Evolutionary conservation across 2,888 invertebrate species (phyloP).

Genomic region (Leptopilina drosophilae): DNA sequence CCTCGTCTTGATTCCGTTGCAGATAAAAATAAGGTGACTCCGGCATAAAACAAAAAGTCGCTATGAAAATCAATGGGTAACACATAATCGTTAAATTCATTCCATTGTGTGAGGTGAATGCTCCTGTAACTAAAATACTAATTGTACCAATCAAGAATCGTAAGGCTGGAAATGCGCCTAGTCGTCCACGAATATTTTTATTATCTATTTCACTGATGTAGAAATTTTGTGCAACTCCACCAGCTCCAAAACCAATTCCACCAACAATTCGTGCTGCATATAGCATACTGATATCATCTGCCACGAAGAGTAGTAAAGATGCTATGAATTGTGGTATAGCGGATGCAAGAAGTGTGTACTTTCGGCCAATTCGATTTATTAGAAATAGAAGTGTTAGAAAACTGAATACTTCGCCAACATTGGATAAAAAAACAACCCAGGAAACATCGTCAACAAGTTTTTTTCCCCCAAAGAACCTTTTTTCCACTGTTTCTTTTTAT

Average conservation of each 20-base stretch:
- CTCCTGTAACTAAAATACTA: constrained; percentile 73
- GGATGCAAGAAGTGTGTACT: neutral
- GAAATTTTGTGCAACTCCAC: constrained; percentile 78
- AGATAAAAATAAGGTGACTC: constrained; percentile 83
- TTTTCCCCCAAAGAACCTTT: too few species aligned
- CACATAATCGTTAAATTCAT: constrained; percentile 79
- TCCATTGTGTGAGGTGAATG: constrained; percentile 77
- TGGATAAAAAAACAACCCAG: constrained; percentile 17
- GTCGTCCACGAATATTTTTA: constrained; percentile 79
- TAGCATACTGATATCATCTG: neutral
- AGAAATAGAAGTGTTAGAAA: constrained; percentile 2
- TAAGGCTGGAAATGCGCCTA: constrained; percentile 79
- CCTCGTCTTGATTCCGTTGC: constrained; percentile 78
- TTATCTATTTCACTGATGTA: constrained; percentile 81
- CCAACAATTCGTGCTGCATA: constrained; percentile 7
- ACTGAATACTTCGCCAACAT: constrained; percentile 13
- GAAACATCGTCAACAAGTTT: too few species aligned
- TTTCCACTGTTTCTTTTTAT: too few species aligned
- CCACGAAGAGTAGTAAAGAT: neutral
- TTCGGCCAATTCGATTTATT: constrained; percentile 32
- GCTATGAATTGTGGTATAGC: constrained; percentile 18
- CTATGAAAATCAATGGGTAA: constrained; percentile 79
- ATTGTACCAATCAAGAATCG: constrained; percentile 77
- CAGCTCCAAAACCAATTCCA: constrained; percentile 74
- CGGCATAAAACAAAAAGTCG: constrained; percentile 81